These are phyloP conservation scores for Poecile montanus DNA, from an alignment of 2,797 vertebrate species.

Conservation along the genomic window DNA sequence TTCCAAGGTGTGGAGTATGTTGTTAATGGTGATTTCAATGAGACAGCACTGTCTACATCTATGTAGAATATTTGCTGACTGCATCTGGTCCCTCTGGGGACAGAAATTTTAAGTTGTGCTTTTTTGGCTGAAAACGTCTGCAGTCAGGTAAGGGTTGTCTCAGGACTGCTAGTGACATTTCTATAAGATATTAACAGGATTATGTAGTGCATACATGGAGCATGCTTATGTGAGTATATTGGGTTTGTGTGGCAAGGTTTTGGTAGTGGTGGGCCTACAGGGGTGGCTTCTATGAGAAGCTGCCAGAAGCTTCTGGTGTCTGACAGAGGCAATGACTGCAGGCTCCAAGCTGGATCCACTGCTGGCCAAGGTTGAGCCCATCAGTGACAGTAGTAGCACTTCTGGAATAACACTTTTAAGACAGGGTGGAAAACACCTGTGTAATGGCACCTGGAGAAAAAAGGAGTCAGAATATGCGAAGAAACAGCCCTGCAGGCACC, in stretches of 20 bases:
- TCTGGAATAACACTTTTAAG: background rate
- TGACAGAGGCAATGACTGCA: background rate
- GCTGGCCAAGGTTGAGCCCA: background rate
- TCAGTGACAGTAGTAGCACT: rapidly evolving
- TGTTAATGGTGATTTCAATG: background rate
- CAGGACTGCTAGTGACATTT: background rate
- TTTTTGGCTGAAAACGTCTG: background rate
- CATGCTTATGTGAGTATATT: background rate
- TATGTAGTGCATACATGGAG: background rate
- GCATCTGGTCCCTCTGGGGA: background rate
- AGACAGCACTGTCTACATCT: background rate
- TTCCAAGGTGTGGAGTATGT: background rate
- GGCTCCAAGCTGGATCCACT: background rate
- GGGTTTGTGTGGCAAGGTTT: background rate
- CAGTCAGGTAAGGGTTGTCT: background rate
- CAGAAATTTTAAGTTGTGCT: background rate
- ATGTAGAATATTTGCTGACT: background rate
- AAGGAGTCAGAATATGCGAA: background rate
- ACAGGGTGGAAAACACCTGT: background rate
- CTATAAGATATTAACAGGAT: background rate
- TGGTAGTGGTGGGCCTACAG: background rate
- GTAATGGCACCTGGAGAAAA: rapidly evolving
- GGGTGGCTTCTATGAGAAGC: background rate
- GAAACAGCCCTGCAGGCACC: background rate
- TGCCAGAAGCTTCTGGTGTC: background rate